Conservation (phyloP, 2,113 vertebrate species). For the Tauraco erythrolophus region DNA sequence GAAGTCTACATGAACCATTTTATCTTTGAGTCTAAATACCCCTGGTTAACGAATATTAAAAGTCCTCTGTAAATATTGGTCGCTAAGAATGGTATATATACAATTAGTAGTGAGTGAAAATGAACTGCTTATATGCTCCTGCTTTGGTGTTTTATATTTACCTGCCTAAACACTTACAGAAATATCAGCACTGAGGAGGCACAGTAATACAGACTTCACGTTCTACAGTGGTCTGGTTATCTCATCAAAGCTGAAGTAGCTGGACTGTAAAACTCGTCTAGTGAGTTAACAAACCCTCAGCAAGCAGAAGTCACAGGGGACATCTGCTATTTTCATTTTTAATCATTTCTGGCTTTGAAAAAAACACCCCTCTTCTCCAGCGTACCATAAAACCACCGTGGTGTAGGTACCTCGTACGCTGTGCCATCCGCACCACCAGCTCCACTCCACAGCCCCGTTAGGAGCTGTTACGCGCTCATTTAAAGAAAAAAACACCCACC, state of each 20-base stretch:
- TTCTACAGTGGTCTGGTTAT: neutral
- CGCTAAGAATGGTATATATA: neutral
- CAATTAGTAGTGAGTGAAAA: neutral
- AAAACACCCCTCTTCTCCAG: neutral
- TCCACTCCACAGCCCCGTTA: neutral
- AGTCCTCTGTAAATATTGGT: neutral
- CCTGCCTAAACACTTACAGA: neutral
- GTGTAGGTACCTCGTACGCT: neutral
- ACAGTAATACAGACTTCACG: neutral
- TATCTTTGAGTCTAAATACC: neutral
- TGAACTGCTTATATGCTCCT: neutral
- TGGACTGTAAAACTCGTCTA: neutral
- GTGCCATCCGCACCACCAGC: neutral
- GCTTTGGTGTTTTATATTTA: neutral
- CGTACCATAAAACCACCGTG: neutral
- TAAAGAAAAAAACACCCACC: neutral
- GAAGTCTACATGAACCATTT: neutral
- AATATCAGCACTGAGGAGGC: neutral
- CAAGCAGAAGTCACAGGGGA: neutral
- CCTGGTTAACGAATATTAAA: neutral
- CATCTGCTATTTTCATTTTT: neutral
- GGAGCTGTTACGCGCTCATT: neutral
- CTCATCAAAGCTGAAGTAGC: neutral
- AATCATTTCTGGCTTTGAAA: neutral
- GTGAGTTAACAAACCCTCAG: neutral